Evolutionary conservation across 2,113 vertebrate species (phyloP).

Genomic region (Hystrix brachyura): DNA sequence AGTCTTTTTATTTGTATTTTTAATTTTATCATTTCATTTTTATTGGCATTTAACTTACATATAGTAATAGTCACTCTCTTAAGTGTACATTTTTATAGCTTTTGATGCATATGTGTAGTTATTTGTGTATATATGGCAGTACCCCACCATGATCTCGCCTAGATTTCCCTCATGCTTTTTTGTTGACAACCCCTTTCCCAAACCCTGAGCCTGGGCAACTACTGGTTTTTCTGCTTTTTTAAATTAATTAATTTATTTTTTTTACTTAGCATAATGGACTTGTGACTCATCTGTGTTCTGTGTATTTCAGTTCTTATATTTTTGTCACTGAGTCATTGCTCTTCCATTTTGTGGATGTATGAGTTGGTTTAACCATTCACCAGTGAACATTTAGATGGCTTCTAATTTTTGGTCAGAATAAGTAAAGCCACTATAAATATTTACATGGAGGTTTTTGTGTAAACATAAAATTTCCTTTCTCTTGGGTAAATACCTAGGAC

Average conservation of each 20-base stretch:
- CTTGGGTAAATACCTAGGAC: background rate
- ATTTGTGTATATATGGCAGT: background rate
- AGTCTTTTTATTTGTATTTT: slow-evolving; percentile 29
- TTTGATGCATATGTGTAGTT: background rate
- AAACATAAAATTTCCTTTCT: slow-evolving; percentile 35
- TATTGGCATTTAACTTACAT: background rate
- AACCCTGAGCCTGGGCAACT: background rate
- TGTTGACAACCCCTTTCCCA: background rate
- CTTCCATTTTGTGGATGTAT: background rate
- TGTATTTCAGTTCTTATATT: background rate
- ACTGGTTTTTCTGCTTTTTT: background rate
- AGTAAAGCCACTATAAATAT: slow-evolving; percentile 43
- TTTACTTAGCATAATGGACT: background rate
- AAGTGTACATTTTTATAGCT: background rate
- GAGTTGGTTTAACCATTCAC: background rate
- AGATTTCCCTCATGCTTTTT: background rate
- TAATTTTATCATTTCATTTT: slow-evolving; percentile 34
- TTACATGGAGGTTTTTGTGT: slow-evolving; percentile 31
- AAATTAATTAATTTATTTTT: no score
- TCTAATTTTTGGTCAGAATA: background rate
- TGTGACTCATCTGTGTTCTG: slow-evolving; percentile 1
- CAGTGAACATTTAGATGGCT: slow-evolving; percentile 22
- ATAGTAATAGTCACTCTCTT: background rate
- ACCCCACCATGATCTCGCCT: background rate
- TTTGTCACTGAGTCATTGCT: slow-evolving; percentile 1